These are phyloP conservation scores for Sphinx pinastri DNA, from an alignment of 2,888 invertebrate species.

Conservation along the genomic window DNA sequence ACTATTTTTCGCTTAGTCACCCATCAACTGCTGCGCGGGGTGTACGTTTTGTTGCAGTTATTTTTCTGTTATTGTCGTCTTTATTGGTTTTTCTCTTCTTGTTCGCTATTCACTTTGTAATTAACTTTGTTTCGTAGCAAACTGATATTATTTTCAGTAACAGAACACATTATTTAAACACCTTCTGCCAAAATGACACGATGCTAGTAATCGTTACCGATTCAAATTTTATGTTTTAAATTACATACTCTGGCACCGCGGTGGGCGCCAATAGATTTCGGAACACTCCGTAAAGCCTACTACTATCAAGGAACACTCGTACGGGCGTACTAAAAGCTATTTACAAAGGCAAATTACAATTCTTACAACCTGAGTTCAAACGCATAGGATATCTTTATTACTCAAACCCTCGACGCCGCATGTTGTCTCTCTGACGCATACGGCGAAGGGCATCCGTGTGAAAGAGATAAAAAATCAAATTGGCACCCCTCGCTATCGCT, in stretches of 20 bases:
- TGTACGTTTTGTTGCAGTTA: conserved; percentile 22
- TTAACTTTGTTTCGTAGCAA: not conserved
- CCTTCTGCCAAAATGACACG: no score
- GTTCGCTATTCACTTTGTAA: not conserved
- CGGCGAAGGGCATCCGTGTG: conserved; percentile 38
- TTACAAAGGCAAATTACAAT: conserved; percentile 24
- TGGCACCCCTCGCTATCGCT: conserved; percentile 67
- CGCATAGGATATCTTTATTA: conserved; percentile 49
- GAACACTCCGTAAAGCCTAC: not conserved
- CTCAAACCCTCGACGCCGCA: conserved; percentile 43
- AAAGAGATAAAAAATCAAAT: conserved; percentile 68
- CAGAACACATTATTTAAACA: no score
- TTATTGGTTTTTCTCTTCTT: not conserved
- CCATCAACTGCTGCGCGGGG: conserved; percentile 50
- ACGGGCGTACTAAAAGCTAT: conserved; percentile 4
- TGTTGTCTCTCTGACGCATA: conserved; percentile 46
- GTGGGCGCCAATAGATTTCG: conserved; percentile 7
- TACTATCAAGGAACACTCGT: conserved; percentile 12
- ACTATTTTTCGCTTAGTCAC: conserved; percentile 60
- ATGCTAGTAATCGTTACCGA: no score
- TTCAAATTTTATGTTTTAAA: not conserved
- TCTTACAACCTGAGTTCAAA: conserved; percentile 17
- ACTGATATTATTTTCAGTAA: no score
- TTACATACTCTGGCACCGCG: not conserved
- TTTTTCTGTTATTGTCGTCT: not conserved